Evolutionary conservation across 2,113 vertebrate species (phyloP).

Genomic region (Corythaixoides concolor): DNA sequence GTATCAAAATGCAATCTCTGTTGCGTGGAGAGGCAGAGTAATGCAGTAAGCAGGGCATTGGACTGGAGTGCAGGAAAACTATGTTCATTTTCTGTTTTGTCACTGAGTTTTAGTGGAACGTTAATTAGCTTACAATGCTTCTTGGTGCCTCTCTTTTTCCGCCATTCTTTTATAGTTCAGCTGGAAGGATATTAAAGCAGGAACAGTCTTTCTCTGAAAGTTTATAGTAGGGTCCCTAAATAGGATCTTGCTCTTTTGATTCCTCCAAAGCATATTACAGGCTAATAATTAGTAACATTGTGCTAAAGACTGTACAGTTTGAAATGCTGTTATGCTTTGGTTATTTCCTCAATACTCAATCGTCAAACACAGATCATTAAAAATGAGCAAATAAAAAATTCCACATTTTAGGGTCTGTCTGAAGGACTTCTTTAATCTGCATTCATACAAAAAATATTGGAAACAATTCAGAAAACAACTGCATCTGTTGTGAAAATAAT

Average conservation of each 20-base stretch:
- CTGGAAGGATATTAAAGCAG: not conserved
- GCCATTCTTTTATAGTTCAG: not conserved
- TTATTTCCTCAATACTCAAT: not conserved
- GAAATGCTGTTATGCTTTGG: not conserved
- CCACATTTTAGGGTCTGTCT: not conserved
- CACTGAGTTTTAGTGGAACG: not conserved
- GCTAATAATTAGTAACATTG: not conserved
- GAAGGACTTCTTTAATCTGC: not conserved
- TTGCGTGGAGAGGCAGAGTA: not conserved
- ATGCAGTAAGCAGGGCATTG: not conserved
- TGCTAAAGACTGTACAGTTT: not conserved
- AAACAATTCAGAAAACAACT: not conserved
- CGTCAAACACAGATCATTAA: not conserved
- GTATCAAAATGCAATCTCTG: not conserved
- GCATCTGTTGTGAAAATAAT: not conserved
- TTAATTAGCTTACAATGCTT: not conserved
- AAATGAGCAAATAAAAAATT: not conserved
- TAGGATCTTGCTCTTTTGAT: not conserved
- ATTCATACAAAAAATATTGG: not conserved
- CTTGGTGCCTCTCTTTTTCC: not conserved
- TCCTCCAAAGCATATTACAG: not conserved
- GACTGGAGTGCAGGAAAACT: not conserved
- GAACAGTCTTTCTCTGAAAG: not conserved
- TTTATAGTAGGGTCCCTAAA: not conserved
- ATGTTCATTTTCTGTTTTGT: not conserved